Evolutionary conservation across 2,113 vertebrate genomes (phyloP).

Genomic region (Malurus cyaneus): DNA sequence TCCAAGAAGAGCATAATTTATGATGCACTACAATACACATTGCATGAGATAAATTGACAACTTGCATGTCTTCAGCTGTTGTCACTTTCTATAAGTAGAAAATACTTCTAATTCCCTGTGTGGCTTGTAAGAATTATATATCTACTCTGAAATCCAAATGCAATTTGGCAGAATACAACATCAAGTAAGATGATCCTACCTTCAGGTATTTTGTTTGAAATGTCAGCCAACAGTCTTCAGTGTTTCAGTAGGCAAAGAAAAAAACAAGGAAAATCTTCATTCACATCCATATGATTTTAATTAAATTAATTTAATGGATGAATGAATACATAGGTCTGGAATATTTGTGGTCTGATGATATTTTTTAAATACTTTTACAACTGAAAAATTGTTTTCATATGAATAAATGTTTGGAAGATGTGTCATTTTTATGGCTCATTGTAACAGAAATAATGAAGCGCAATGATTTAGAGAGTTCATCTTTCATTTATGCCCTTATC

Average conservation of each 20-base stretch:
- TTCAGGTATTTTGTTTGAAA: neutral
- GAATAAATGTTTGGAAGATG: neutral
- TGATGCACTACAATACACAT: neutral
- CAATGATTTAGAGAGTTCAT: neutral
- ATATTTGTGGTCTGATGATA: neutral
- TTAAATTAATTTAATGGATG: conserved; percentile 5
- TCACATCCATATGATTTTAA: neutral
- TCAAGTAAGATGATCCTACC: neutral
- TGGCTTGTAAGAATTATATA: conserved; percentile 5
- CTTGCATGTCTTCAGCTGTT: neutral
- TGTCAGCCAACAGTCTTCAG: conserved; percentile 2
- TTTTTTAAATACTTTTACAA: neutral
- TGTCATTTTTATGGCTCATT: neutral
- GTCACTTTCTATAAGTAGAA: neutral
- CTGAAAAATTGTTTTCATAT: conserved; percentile 1
- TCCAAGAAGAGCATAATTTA: conserved; percentile 4
- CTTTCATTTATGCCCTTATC: neutral
- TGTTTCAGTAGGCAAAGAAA: neutral
- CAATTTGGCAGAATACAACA: conserved; percentile 10
- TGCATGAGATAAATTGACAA: conserved; percentile 12
- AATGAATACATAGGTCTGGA: neutral
- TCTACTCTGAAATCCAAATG: conserved; percentile 20
- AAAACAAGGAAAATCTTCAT: neutral
- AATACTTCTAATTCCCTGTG: neutral
- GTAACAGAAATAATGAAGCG: neutral